A percentile compares a stretch with the other conserved stretches of the same genome.
These are phyloP conservation scores for Chymomyza fuscimana DNA, from an alignment of 2,888 invertebrate genomes.

Conservation along the genomic window DNA sequence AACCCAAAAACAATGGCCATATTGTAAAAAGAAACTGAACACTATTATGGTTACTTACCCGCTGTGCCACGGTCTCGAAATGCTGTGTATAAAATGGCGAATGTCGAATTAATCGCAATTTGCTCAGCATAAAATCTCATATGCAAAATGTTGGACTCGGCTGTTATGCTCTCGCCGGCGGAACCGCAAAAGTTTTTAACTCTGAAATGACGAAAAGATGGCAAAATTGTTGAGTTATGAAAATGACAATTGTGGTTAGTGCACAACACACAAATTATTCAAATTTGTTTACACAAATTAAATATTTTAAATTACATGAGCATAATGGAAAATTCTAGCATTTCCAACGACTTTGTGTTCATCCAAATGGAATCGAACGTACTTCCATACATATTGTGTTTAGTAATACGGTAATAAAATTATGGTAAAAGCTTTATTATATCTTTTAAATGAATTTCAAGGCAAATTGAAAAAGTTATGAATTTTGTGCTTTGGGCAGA, in stretches of 20 bases:
- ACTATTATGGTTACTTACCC: constrained; percentile 67
- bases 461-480: too few species aligned
- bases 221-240: neutral
- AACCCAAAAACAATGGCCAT: neutral
- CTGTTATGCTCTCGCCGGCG: constrained; percentile 88
- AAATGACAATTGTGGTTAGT: neutral
- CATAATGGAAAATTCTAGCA: neutral
- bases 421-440: too few species aligned
- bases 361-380: neutral
- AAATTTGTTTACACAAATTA: neutral
- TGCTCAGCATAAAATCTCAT: constrained; percentile 87
- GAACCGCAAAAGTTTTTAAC: constrained; percentile 91
- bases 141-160: constrained; percentile 85
- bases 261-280: neutral
- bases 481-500: too few species aligned
- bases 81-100: constrained; percentile 88
- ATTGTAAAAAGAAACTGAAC: neutral
- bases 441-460: too few species aligned
- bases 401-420: too few species aligned
- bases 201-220: constrained; percentile 69
- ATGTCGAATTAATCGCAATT: constrained; percentile 83
- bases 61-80: constrained; percentile 83
- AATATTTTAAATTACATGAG: neutral
- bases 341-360: neutral
- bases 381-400: neutral